Percentiles rank a stretch among this genome's conserved stretches.
These are phyloP conservation scores for Dissostichus mawsoni DNA, from an alignment of 2,113 vertebrate species.

Conservation along the genomic window DNA sequence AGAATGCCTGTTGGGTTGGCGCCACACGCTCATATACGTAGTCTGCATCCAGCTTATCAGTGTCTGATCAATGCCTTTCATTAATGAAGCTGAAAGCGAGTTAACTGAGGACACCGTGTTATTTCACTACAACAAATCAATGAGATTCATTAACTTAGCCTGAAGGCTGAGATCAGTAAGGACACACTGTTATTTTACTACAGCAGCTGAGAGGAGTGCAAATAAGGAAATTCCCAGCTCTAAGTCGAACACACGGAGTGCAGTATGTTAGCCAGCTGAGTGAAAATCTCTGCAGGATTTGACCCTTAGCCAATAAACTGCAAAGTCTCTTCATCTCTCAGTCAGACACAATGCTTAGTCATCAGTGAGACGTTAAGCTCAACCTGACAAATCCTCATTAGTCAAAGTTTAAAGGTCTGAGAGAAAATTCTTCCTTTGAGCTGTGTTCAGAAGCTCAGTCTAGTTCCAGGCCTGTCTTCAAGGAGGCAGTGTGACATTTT, in stretches of 20 bases:
- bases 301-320: constrained; percentile 67
- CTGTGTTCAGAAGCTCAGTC: constrained; percentile 35
- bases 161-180: constrained; percentile 46
- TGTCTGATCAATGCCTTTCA: constrained; percentile 46
- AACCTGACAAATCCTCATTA: constrained; percentile 66
- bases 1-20: too few species aligned
- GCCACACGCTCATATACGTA: background rate
- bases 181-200: constrained; percentile 39
- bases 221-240: constrained; percentile 47
- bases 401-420: constrained; percentile 50
- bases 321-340: constrained; percentile 44
- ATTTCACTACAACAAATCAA: constrained; percentile 61
- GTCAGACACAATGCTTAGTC: constrained; percentile 67
- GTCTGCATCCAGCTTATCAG: constrained; percentile 28
- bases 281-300: constrained; percentile 67
- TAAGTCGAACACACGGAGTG: constrained; percentile 56
- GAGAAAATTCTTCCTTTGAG: constrained; percentile 55
- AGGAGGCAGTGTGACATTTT: constrained; percentile 37
- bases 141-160: constrained; percentile 59
- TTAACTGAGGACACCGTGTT: constrained; percentile 42
- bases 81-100: constrained; percentile 53
- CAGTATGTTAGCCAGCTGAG: constrained; percentile 70
- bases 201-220: constrained; percentile 46
- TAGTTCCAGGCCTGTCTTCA: constrained; percentile 1
- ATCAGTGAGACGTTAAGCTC: constrained; percentile 43